These are phyloP conservation scores for Listrodromus nycthemerus DNA, from an alignment of 2,888 invertebrate species.

Conservation along the genomic window DNA sequence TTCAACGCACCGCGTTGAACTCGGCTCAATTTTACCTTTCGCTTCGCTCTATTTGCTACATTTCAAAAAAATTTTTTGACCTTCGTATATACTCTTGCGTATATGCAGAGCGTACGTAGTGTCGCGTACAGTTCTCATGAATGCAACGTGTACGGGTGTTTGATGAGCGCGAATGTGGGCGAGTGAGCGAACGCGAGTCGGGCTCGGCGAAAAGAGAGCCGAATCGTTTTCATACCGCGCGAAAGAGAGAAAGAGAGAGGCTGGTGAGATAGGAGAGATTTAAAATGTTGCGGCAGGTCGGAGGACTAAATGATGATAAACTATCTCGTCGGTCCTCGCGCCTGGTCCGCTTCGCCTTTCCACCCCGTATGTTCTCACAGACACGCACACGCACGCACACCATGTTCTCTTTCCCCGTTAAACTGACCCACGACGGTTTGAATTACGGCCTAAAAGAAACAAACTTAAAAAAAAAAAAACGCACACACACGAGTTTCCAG, in stretches of 20 bases:
- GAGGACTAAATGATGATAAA: conserved; percentile 84
- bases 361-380: conserved; percentile 50
- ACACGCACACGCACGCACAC: background rate
- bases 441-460: conserved; percentile 77
- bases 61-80: too few species aligned
- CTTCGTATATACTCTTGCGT: conserved; percentile 29
- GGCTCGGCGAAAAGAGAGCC: conserved; percentile 52
- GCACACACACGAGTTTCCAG: conserved; percentile 56
- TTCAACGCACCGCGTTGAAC: background rate
- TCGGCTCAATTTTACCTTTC: too few species aligned
- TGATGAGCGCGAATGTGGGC: conserved; percentile 57
- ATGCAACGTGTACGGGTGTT: conserved; percentile 26
- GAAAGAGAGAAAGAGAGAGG: conserved; percentile 61
- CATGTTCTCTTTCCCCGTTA: conserved; percentile 58
- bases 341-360: conserved; percentile 43
- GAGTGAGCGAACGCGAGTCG: conserved; percentile 36
- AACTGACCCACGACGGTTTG: conserved; percentile 80
- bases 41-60: too few species aligned
- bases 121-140: conserved; percentile 4
- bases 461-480: conserved; percentile 62
- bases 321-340: conserved; percentile 79
- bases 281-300: conserved; percentile 84
- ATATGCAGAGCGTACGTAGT: conserved; percentile 13
- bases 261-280: conserved; percentile 81
- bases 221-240: conserved; percentile 20